Conservation (phyloP, 2,113 vertebrate genomes). For the Phylloscopus whistleri region DNA sequence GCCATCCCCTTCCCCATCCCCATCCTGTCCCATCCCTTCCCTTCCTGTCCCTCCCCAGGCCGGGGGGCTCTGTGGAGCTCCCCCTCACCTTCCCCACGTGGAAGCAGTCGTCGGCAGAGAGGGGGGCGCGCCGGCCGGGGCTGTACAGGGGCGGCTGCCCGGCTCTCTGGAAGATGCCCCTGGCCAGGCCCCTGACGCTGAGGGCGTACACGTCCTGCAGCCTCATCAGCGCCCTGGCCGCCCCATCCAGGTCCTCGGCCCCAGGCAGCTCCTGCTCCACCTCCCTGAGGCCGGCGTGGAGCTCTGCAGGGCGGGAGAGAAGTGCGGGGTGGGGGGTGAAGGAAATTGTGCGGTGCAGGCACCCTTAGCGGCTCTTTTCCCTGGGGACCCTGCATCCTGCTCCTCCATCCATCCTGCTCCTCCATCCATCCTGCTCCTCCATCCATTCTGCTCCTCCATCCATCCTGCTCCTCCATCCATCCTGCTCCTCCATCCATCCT, state of each 20-base stretch:
- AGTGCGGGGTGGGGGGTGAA: rapidly evolving
- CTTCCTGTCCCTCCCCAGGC: rapidly evolving
- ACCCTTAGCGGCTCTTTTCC: rapidly evolving
- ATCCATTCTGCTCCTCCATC: background rate
- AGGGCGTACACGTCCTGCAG: conserved; percentile 91
- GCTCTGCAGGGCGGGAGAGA: conserved; percentile 57
- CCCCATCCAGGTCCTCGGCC: conserved; percentile 85
- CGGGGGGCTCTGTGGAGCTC: background rate
- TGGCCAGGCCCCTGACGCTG: conserved; percentile 78
- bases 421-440: background rate
- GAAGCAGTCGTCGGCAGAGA: conserved; percentile 92
- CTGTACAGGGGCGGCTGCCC: conserved; percentile 66
- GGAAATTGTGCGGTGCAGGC: background rate
- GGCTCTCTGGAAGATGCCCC: conserved; percentile 79
- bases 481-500: too few relatives aligned
- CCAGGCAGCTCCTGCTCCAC: conserved; percentile 79
- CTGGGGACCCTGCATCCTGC: background rate
- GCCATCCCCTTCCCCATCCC: background rate
- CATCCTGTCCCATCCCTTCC: background rate
- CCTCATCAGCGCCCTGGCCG: conserved; percentile 85
- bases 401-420: background rate
- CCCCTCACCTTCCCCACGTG: conserved; percentile 86
- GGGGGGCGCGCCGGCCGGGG: conserved; percentile 65
- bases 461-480: too few relatives aligned
- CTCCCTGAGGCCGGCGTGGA: conserved; percentile 77